Conservation (phyloP, 2,888 invertebrate species). For the Hypsopygia costalis region DNA sequence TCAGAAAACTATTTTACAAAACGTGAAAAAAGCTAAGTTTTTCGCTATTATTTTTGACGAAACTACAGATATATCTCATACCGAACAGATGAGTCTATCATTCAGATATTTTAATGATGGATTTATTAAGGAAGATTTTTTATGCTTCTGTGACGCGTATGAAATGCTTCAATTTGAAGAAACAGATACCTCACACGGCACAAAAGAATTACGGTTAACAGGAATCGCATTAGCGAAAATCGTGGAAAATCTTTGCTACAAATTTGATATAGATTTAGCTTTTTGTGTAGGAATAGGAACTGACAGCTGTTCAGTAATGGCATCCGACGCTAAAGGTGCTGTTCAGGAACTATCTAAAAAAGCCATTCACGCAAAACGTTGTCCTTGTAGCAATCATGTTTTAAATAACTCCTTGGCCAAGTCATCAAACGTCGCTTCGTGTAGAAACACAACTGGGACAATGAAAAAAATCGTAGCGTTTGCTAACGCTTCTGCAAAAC, state of each 20-base stretch:
- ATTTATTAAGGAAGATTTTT: conserved; percentile 16
- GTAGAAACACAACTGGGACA: conserved; percentile 18
- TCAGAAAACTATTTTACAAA: conserved; percentile 15
- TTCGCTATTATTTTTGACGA: conserved; percentile 29
- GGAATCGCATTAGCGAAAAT: conserved; percentile 23
- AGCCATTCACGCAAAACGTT: conserved; percentile 23
- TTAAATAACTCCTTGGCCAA: conserved; percentile 28
- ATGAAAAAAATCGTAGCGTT: conserved; percentile 16
- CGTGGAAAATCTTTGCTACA: conserved; percentile 21
- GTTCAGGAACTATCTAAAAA: conserved; percentile 19
- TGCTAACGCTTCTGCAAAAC: conserved; percentile 16
- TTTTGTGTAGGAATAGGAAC: conserved; percentile 24
- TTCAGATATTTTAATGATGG: conserved; percentile 23
- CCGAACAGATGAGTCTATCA: conserved; percentile 23
- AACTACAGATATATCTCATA: conserved; percentile 25
- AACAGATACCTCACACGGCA: conserved; percentile 8
- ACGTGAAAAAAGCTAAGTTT: conserved; percentile 16
- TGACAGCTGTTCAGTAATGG: conserved; percentile 33
- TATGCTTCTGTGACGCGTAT: conserved; percentile 11
- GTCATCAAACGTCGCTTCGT: conserved; percentile 21
- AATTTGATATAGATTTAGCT: conserved; percentile 22
- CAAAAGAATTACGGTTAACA: conserved; percentile 20
- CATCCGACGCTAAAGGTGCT: conserved; percentile 28
- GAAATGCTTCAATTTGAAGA: conserved; percentile 11
- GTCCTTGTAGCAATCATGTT: conserved; percentile 28